Conservation (phyloP, 2,888 invertebrate genomes). For the Meliscaeva auricollis region DNA sequence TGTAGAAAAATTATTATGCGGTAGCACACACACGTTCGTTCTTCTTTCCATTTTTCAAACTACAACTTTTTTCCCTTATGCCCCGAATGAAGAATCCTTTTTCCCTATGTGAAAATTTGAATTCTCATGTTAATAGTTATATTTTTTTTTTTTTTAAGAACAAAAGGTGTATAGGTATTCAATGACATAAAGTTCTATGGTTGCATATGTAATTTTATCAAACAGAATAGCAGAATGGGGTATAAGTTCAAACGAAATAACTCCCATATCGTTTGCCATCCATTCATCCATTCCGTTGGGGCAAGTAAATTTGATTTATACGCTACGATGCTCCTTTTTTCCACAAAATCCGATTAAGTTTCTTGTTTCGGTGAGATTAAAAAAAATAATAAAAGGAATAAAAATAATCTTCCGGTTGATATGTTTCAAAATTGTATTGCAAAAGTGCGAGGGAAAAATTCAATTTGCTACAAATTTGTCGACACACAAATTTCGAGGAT, state of each 20-base stretch:
- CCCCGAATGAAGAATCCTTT: neutral
- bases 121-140: slow-evolving; percentile 29
- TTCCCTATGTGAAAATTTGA: slow-evolving; percentile 27
- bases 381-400: slow-evolving; percentile 10
- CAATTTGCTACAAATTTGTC: slow-evolving; percentile 10
- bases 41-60: neutral
- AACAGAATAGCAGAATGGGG: slow-evolving; percentile 10
- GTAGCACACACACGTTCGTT: slow-evolving; percentile 55
- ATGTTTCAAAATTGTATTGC: neutral
- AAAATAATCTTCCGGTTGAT: slow-evolving; percentile 2
- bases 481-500: neutral
- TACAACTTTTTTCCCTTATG: no score
- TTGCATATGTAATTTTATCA: neutral
- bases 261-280: neutral
- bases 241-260: neutral
- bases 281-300: neutral
- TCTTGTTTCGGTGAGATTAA: slow-evolving; percentile 5
- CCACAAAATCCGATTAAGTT: slow-evolving; percentile 19
- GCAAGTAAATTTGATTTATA: slow-evolving; percentile 16
- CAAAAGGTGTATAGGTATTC: slow-evolving; percentile 19
- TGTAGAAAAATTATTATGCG: slow-evolving; percentile 71
- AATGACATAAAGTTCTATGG: slow-evolving; percentile 14
- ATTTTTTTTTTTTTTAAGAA: neutral
- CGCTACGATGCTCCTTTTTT: neutral
- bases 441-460: neutral